Conservation (phyloP, 2,888 invertebrate genomes). For the Meteorus cinctellus region DNA sequence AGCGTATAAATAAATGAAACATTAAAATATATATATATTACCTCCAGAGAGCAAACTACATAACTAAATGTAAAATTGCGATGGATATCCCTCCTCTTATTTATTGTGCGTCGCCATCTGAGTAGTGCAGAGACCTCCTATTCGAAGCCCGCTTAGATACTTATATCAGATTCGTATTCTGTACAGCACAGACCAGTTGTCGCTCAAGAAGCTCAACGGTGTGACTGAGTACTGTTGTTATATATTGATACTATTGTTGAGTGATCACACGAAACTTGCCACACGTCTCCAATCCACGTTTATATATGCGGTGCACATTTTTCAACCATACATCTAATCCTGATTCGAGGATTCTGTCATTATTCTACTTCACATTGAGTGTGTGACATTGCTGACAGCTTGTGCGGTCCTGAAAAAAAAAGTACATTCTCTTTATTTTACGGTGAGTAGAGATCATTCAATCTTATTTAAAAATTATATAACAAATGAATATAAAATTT, state of each 20-base stretch:
- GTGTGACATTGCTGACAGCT: background rate
- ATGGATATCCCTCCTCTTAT: slow-evolving; percentile 35
- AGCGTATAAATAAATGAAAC: too few species aligned
- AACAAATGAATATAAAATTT: background rate
- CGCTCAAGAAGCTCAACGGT: slow-evolving; percentile 59
- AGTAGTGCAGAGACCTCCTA: slow-evolving; percentile 43
- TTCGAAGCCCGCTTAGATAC: slow-evolving; percentile 53
- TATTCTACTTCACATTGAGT: background rate
- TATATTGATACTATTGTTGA: slow-evolving; percentile 12
- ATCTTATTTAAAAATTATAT: background rate
- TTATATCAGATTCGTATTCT: slow-evolving; percentile 59
- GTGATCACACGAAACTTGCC: background rate
- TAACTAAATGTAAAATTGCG: slow-evolving; percentile 9
- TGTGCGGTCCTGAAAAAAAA: background rate
- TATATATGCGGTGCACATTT: background rate
- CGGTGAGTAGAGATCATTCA: background rate
- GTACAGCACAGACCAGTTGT: slow-evolving; percentile 61
- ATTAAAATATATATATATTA: background rate
- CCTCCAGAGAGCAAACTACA: background rate
- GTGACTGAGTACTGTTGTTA: slow-evolving; percentile 46
- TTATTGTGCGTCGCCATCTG: slow-evolving; percentile 21
- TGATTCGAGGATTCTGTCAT: background rate
- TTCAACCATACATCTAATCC: background rate
- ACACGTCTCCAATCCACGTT: background rate
- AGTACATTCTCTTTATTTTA: background rate